Conservation (phyloP, 2,888 invertebrate species). For the Diploptera punctata region DNA sequence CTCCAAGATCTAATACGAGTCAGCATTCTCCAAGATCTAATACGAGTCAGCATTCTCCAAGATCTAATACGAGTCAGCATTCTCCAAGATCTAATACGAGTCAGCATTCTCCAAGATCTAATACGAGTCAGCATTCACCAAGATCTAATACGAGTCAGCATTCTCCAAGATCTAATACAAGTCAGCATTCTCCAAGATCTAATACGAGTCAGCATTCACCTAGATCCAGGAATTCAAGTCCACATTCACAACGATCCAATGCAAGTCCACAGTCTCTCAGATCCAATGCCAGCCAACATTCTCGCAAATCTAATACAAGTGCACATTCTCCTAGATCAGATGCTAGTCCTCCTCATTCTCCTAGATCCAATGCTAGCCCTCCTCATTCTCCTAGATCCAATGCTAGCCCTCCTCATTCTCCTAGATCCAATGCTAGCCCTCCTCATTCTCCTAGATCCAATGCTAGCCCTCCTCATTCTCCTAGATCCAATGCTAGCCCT, state of each 20-base stretch:
- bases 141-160: constrained; percentile 18
- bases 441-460: constrained; percentile 29
- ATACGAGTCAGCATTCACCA: not conserved
- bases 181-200: constrained; percentile 3
- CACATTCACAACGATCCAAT: constrained; percentile 18
- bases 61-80: constrained; percentile 15
- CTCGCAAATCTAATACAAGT: constrained; percentile 10
- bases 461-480: constrained; percentile 18
- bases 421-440: constrained; percentile 7
- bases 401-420: not conserved
- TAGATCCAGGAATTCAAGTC: not conserved
- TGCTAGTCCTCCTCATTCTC: constrained; percentile 11
- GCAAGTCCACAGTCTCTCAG: constrained; percentile 29
- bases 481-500: constrained; percentile 12
- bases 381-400: constrained; percentile 29
- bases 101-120: not conserved
- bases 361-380: constrained; percentile 1
- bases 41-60: not conserved
- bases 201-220: not conserved
- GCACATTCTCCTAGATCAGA: not conserved
- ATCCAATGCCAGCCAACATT: constrained; percentile 24
- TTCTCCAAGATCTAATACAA: not conserved
- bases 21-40: not conserved
- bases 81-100: constrained; percentile 26
- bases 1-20: constrained; percentile 21